Evolutionary conservation across 1,140 invertebrate species (phyloP), one percentile per base, ranked within the genome.

Genomic region (Globodera rostochiensis): DNA sequence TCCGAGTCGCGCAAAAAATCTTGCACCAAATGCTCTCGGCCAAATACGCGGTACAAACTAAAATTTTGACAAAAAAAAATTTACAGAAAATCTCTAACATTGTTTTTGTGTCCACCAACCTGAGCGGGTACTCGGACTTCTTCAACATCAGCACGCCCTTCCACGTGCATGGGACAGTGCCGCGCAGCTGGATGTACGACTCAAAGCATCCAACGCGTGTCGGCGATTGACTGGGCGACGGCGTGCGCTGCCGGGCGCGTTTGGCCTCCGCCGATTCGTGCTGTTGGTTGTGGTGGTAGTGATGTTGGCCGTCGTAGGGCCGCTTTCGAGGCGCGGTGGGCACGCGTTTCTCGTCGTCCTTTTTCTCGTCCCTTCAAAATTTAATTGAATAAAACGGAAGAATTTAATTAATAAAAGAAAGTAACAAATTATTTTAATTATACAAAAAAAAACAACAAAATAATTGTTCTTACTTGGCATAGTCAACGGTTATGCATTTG

Each of bases 401-500:
- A 45, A 82, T 80, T 80, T 5, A 46, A 80, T 45, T 77, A 15
- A 49, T 45, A 49, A 74, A 77, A 77, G 19, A 80, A 77, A 36
- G 9, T 77, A 9, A 57, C 80, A 21, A 82, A 25, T 9, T 8
- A 5, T 69, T 46, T 80, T 50, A 82, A 46, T 47, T 50, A 47
- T 75, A 13, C 15, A 11, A 9, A 75, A 75, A 75, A 6, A 15
- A 47, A 75, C 19, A 15, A 47, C n/a, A 80, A 13, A 50, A 46
- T 69, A 25, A 2, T 81, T 13, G 53, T 67, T 45, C 78, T 8
- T 84, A 86, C 81, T 89, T 88, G 49, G 86, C 87, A 86, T 81
- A 87, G 57, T 87, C 86, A 7, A 89, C 87, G 13, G 75, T 74
- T 73, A 87, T 87, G 49, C 69, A 83, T 47, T 57, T 73, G 57